Evolutionary conservation across 2,113 vertebrate species (phyloP), one percentile per base, ranked within the genome.

Genomic region (Menura novaehollandiae): DNA sequence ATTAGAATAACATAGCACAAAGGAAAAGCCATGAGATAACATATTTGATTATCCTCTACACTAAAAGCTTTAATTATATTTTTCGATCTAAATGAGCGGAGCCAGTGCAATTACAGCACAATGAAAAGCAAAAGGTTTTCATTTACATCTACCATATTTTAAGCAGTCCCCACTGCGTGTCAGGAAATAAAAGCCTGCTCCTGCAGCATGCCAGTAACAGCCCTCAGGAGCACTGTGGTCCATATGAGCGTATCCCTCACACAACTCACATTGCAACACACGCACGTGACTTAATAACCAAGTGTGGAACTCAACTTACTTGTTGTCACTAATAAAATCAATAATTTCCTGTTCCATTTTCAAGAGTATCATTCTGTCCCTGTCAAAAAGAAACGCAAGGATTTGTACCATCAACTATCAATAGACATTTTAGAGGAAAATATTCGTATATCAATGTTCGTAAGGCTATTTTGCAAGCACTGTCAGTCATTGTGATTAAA

Each of bases 341-440:
- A 98, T 98, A 97, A 99, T 99, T 97, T 99, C 99, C 97, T 99
- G 99, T 85, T 99, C 99, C 98, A 99, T 98, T 98, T 99, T 99
- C 93, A 99, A 97, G 93, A 99, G 98, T 97, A 98, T 99, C 99
- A 99, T 98, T 89, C 99, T 99, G 98, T 99, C 99, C 98, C 98
- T 99, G 98, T 53, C 89, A 97, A 98, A 97, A 96, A 96, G 60
- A 97, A 95, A 93, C 0, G 2, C n/a, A 95, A 76, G 33, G 11
- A 67, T 88, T 86, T 93, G 83, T 74, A 94, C 32, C 44, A 63
- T 64, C 44, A 75, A 44, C n/a, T 22, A 47, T 4, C 8, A 60
- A 41, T 0, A 90, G 39, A 51, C 10, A 35, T 60, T 90, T 63
- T 20, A 47, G 33, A 73, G n/a, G 19, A 82, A 68, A 73, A 69